These are phyloP conservation scores for Canis aureus DNA, from an alignment of 2,113 vertebrate species.

Conservation along the genomic window DNA sequence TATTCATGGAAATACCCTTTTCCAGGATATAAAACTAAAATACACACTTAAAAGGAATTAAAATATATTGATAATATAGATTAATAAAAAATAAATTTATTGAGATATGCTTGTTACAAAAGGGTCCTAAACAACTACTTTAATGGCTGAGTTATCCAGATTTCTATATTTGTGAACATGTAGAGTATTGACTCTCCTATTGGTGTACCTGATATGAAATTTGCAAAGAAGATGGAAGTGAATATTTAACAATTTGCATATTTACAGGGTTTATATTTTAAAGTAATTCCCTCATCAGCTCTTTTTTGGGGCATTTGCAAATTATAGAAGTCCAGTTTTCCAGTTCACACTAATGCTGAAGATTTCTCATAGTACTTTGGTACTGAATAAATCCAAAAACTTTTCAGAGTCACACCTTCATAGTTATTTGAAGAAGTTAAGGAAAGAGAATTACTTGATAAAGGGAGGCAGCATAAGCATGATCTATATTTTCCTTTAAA, in stretches of 20 bases:
- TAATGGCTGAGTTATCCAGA: neutral
- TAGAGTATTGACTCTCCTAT: neutral
- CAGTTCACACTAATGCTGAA: neutral
- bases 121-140: neutral
- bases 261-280: neutral
- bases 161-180: neutral
- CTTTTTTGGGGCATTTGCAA: neutral
- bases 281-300: neutral
- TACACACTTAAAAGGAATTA: neutral
- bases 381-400: neutral
- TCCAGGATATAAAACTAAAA: neutral
- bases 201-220: neutral
- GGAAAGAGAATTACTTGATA: neutral
- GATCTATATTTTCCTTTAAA: neutral
- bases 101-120: neutral
- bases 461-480: neutral
- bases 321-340: neutral
- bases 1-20: neutral
- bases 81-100: conserved; percentile 1
- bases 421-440: conserved; percentile 21
- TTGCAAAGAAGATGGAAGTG: neutral
- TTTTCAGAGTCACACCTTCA: neutral
- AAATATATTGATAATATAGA: neutral
- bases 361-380: neutral
- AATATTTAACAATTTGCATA: neutral